Evolutionary conservation across 92 coral and sea anemone species (phyloP).

Genomic region (Porites divaricata): DNA sequence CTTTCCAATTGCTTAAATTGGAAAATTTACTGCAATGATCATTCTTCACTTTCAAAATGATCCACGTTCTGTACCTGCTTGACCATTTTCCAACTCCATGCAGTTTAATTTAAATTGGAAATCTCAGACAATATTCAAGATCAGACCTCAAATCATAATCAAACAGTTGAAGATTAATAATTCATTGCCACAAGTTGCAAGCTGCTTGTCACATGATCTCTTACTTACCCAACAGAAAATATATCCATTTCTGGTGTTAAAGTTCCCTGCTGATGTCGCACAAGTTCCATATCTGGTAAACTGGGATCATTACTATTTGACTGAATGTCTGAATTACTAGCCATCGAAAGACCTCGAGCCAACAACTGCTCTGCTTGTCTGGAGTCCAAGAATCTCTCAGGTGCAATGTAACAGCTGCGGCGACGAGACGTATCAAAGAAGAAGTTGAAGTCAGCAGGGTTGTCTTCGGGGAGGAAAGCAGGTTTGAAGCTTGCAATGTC

Average conservation of each 20-base stretch:
- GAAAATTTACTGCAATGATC: no score
- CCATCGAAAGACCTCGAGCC: constrained; percentile 44
- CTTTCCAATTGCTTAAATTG: no score
- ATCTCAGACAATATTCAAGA: no score
- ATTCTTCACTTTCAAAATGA: no score
- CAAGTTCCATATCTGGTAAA: constrained; percentile 90
- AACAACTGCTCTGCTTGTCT: constrained; percentile 76
- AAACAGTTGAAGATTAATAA: no score
- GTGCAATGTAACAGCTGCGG: constrained; percentile 96
- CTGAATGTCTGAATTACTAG: constrained; percentile 44
- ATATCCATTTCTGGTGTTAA: constrained; percentile 96
- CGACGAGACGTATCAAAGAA: constrained; percentile 98
- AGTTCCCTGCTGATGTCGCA: constrained; percentile 79
- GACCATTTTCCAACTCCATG: no score
- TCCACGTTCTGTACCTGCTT: no score
- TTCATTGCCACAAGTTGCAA: no score
- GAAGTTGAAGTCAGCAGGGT: constrained; percentile 97
- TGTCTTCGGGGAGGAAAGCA: constrained; percentile 93
- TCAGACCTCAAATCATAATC: no score
- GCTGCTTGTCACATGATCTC: not conserved
- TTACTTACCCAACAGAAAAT: constrained; percentile 90
- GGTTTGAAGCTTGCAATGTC: constrained; percentile 98
- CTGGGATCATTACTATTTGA: constrained; percentile 51
- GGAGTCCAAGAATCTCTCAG: constrained; percentile 92
- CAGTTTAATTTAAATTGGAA: no score